Base-by-base conservation (phyloP, 1,140 invertebrate genomes). In the Bombus breviceps region DNA sequence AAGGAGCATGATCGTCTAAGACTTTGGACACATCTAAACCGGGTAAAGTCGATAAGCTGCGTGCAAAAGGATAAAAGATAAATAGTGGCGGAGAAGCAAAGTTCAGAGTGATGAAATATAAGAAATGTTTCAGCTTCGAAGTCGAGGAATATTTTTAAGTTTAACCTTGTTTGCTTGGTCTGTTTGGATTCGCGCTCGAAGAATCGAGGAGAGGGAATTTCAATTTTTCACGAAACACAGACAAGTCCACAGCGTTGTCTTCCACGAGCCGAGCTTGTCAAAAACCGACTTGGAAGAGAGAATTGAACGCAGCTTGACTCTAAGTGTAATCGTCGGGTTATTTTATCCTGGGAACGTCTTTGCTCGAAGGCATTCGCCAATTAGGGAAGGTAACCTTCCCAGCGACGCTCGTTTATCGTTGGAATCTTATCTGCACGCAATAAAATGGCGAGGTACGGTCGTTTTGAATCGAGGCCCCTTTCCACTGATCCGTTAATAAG, bases 391-490 rank as follows among this genome's bases (percentile, higher is more conserved):
- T 25, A 81, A 81, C 57, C 68, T 81, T 66, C 77, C 13, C 41
- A 37, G 5, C 72, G 69, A 47, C 41, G 72, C 28, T 64, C 59
- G 81, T 39, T 83, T 77, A 77, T 83, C 73, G 28, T 28, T 32
- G n/a, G 74, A 69, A 83, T 83, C 83, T 76, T 83, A 83, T 72
- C 83, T 80, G 10, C n/a, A n/a, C 53, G 76, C 64, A 47, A 76
- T 83, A 83, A 74, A 83, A 64, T 32, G n/a, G 43, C n/a, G 5
- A 78, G 28, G 34, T 28, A 47, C n/a, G 47, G 57, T 43, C 78
- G 69, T 59, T 57, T 81, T 37, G 43, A 53, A 68, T 73, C 43
- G 22, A 32, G 34, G 13, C 13, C 68, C 32, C 57, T 22, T 66
- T 10, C 34, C 34, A 13, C 53, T 9, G 64, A 79, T 78, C 32